Evolutionary conservation across 1,140 invertebrate genomes (phyloP), one percentile per base, ranked within the genome.

Genomic region (Drosophila pandora): DNA sequence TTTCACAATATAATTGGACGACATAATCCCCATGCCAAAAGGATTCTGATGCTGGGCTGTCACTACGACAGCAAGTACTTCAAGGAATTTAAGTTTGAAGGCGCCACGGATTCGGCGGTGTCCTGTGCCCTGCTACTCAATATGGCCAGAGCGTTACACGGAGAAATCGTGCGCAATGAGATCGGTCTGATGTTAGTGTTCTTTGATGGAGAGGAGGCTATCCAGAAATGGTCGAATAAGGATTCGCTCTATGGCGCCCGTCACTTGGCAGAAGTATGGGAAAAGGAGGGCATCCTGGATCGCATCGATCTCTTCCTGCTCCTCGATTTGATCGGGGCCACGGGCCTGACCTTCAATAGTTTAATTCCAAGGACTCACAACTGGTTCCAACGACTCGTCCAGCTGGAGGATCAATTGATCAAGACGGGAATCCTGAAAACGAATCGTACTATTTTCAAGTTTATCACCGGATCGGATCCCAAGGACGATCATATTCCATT

Each of bases 161-260:
- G 93, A 10, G 90, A 95, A 47, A 93, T 92, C 0, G 93, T 96
- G 32, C 7, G 54, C 28, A 93, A 91, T 28, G 94, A 97, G 39
- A 90, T 98, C 0, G 97, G 97, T 56, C 93, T 99, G 5, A 97
- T 98, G 94, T 94, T 99, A 48, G 93, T 99, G 71, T 99, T 99
- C 92, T 98, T 99, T 83, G 98, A 99, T 91, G 98, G 98, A 0
- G 98, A 99, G 92, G 98, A 99, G 93, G 98, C 98, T 2, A 99
- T 99, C 92, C 77, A 94, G 13, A 78, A 94, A 0, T 37, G 30
- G 61, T 17, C 61, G 0, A 10, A 23, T 1, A n/a, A 99, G 98
- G 98, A 99, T 93, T 99, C 98, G 0, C 94, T 99, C 28, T 99
- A 99, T 91, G 98, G 98, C 13, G 95, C 98, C 1, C 93, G 96